phyloP scores from a whole-genome alignment of 2,797 vertebrate species.

The Kryptolebias ocellatus region DNA sequence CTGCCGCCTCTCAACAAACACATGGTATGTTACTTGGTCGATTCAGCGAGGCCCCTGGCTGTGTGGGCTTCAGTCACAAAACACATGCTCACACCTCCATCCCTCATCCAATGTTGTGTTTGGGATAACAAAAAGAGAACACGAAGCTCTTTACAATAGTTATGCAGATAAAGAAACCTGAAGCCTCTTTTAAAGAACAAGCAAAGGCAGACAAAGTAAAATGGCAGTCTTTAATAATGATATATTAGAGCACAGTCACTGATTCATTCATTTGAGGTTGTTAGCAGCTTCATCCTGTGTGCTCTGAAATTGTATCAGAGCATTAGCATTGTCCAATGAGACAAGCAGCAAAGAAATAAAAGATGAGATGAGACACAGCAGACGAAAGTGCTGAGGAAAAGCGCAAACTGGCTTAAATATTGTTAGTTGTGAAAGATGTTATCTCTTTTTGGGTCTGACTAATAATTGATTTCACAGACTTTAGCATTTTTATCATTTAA shows the following conservation, averaged over 20 bases:
- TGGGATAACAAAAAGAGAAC: slow-evolving; percentile 1
- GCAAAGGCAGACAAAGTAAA: not conserved
- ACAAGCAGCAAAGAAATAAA: slow-evolving; percentile 15
- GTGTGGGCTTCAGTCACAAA: slow-evolving; percentile 25
- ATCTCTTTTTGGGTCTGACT: not conserved
- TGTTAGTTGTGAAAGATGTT: slow-evolving; percentile 17
- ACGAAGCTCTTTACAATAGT: not conserved
- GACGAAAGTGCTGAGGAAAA: slow-evolving; percentile 27
- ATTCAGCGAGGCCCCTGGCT: slow-evolving; percentile 65
- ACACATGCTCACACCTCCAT: slow-evolving; percentile 10
- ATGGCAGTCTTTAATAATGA: not conserved
- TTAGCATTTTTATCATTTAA: slow-evolving; percentile 1
- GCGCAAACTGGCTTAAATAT: slow-evolving; percentile 30
- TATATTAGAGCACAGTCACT: slow-evolving; percentile 1
- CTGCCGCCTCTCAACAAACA: slow-evolving; percentile 71
- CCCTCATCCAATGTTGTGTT: slow-evolving; percentile 21
- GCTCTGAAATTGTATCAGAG: slow-evolving; percentile 41
- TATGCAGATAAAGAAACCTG: not conserved
- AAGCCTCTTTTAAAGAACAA: not conserved
- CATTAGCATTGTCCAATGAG: slow-evolving; percentile 23
- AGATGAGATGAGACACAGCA: slow-evolving; percentile 9
- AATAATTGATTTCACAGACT: slow-evolving; percentile 7
- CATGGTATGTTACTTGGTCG: slow-evolving; percentile 69
- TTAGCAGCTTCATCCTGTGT: slow-evolving; percentile 36
- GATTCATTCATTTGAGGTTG: slow-evolving; percentile 21